Evolutionary conservation across 2,888 invertebrate genomes (phyloP).

Genomic region (Scaptomyza polygonia): DNA sequence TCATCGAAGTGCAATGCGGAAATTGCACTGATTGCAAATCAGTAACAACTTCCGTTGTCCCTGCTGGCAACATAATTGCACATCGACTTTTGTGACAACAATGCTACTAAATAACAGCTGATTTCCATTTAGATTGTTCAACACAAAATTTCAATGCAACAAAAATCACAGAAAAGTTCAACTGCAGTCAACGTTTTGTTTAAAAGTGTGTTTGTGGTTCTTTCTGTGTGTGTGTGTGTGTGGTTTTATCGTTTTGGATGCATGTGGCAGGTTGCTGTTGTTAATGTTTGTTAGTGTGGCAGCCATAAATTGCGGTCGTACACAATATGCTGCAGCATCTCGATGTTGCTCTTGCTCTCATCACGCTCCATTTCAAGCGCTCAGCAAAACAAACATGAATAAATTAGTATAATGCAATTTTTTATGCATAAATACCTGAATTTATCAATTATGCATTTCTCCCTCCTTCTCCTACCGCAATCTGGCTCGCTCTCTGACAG

Average conservation of each 20-base stretch:
- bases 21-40: conserved; percentile 37
- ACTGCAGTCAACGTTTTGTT: conserved; percentile 10
- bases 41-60: conserved; percentile 40
- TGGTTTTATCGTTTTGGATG: conserved; percentile 4
- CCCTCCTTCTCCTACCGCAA: background rate
- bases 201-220: background rate
- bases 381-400: conserved; percentile 12
- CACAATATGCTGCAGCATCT: conserved; percentile 34
- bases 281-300: conserved; percentile 15
- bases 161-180: conserved; percentile 20
- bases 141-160: conserved; percentile 32
- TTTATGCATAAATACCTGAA: conserved; percentile 29
- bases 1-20: conserved; percentile 39
- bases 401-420: conserved; percentile 42
- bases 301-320: conserved; percentile 67
- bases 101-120: conserved; percentile 3
- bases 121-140: conserved; percentile 38
- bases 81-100: conserved; percentile 8
- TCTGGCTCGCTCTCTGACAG: background rate
- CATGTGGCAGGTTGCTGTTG: conserved; percentile 9
- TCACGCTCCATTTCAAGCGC: conserved; percentile 29
- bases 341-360: conserved; percentile 14
- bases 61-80: conserved; percentile 31
- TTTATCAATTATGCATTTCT: background rate
- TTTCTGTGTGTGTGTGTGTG: background rate